Base-by-base conservation (phyloP, 1,140 invertebrate genomes). In the Psix sp. region DNA sequence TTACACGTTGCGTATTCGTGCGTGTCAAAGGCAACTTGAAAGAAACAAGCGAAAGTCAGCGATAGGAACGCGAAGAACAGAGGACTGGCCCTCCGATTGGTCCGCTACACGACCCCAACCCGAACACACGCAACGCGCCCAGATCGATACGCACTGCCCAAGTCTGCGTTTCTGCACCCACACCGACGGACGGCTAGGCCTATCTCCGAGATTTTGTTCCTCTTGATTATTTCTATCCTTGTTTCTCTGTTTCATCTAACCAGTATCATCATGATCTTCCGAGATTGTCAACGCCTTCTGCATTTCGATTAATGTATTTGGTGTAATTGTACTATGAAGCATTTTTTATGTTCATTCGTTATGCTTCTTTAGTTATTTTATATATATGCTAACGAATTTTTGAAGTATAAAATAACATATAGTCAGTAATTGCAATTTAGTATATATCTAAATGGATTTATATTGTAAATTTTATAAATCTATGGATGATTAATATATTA, bases 121-220 rank as follows among this genome's bases (percentile, higher is more conserved):
- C 76, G 77, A 83, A 86, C 84, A 83, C 83, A 84, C 80, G 78
- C 79, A 84, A 86, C 80, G 71, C 79, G 74, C 81, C 80, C 79
- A 80, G 85, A 87, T 87, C 85, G 85, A 87, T 87, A 87, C 85
- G 85, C 85, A 86, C 85, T 87, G 85, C 77, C 84, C 85, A 86
- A 86, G 77, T 82, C 78, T 74, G 66, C 71, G 66, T 80, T 79
- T 80, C 78, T 76, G 35, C 74, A 78, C 73, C 65, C 40, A 72
- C 76, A 66, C 73, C 36, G 33, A 29, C 51, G 3, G 31, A 15
- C 24, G 56, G 17, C 48, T 63, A 67, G 49, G 63, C 56, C 63
- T 67, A 67, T 54, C 56, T 56, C 20, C 14, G 11, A 35, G 51
- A 51, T 33, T 14, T 43, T 59, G 73, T 38, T 33, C 31, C 35